Evolutionary conservation across 2,113 vertebrate genomes (phyloP).

Genomic region (Ceratotherium simum): DNA sequence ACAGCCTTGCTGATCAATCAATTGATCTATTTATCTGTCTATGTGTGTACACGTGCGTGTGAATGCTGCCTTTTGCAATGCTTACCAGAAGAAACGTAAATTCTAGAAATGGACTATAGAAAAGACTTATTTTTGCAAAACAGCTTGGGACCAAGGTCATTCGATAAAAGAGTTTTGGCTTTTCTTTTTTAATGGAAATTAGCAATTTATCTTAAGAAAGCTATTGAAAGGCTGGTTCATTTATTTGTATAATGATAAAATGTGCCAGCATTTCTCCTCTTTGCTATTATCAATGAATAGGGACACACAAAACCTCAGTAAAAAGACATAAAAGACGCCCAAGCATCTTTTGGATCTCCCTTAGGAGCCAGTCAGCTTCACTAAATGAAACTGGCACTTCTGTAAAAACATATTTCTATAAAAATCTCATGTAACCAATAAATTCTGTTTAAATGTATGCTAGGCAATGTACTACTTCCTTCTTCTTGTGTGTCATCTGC

Average conservation of each 20-base stretch:
- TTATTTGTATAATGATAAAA: slow-evolving; percentile 79
- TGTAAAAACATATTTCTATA: slow-evolving; percentile 58
- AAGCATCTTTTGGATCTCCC: slow-evolving; percentile 45
- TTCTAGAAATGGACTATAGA: slow-evolving; percentile 22
- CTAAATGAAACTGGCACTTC: slow-evolving; percentile 50
- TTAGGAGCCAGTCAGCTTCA: slow-evolving; percentile 57
- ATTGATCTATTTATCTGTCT: background rate
- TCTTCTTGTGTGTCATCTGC: background rate
- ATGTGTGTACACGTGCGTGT: background rate
- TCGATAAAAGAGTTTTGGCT: slow-evolving; percentile 53
- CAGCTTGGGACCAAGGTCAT: slow-evolving; percentile 61
- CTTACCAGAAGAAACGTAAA: background rate
- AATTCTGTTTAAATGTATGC: background rate
- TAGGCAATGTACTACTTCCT: background rate
- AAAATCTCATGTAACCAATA: slow-evolving; percentile 68
- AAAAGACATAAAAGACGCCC: slow-evolving; percentile 53
- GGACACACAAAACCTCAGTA: slow-evolving; percentile 48
- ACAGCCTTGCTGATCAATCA: background rate
- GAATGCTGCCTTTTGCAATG: background rate
- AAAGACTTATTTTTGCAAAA: slow-evolving; percentile 72
- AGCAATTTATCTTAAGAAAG: slow-evolving; percentile 76
- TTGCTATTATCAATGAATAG: slow-evolving; percentile 56
- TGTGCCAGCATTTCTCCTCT: slow-evolving; percentile 57
- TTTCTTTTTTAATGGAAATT: slow-evolving; percentile 74
- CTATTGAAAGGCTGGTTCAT: slow-evolving; percentile 61